phyloP scores from a whole-genome alignment of 2,113 vertebrate genomes.

The Rhinopomastus cyanomelas region DNA sequence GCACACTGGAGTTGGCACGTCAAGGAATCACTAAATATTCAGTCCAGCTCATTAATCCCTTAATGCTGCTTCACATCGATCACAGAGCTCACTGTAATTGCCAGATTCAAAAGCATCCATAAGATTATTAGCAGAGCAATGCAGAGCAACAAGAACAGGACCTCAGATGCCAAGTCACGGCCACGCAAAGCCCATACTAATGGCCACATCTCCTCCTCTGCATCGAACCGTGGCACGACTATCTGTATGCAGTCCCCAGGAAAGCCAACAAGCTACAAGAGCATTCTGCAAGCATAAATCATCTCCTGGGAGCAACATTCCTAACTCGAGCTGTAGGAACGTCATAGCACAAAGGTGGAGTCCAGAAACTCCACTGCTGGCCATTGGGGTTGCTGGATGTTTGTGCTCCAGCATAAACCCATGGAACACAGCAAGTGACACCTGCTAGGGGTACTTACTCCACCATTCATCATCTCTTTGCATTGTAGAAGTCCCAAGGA shows the following conservation, averaged over 20 bases:
- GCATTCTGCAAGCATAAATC: not conserved
- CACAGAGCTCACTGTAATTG: not conserved
- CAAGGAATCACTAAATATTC: slow-evolving; percentile 20
- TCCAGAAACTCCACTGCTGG: not conserved
- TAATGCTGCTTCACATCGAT: not conserved
- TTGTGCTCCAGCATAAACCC: not conserved
- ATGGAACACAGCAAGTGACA: not conserved
- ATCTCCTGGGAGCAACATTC: not conserved
- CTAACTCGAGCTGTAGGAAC: not conserved
- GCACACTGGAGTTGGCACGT: slow-evolving; percentile 15
- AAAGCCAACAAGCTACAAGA: not conserved
- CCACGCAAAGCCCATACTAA: not conserved
- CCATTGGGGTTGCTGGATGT: rapidly evolving
- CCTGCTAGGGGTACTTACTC: not conserved
- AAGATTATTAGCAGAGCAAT: not conserved
- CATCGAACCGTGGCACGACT: not conserved
- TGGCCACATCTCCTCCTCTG: not conserved
- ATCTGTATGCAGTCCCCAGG: not conserved
- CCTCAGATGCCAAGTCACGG: not conserved
- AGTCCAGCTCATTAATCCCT: slow-evolving; percentile 34
- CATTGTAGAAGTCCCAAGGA: not conserved
- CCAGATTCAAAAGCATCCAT: not conserved
- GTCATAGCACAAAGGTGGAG: not conserved
- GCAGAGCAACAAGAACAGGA: not conserved
- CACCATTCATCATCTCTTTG: not conserved